Conservation (phyloP, 2,113 vertebrate genomes). For the Thinocorus orbignyianus region DNA sequence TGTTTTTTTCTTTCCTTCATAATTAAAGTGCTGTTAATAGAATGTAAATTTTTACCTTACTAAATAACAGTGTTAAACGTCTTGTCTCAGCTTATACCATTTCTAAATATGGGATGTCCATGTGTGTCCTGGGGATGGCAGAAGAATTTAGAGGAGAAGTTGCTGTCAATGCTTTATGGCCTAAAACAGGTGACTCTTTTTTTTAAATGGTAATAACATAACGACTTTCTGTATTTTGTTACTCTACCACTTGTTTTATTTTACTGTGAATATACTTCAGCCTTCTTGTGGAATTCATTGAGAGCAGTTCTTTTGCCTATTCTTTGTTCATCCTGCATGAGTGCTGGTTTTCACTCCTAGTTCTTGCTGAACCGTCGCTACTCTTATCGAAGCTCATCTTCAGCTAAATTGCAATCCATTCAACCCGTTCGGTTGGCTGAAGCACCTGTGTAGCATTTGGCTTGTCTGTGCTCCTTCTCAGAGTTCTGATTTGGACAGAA, state of each 20-base stretch:
- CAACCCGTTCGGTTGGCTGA: background rate
- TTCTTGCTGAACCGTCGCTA: background rate
- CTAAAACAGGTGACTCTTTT: conserved; percentile 85
- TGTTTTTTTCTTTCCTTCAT: background rate
- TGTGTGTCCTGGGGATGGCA: conserved; percentile 98
- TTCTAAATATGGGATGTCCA: conserved; percentile 98
- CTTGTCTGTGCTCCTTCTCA: background rate
- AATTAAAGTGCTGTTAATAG: background rate
- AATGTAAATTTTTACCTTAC: background rate
- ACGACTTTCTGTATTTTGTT: background rate
- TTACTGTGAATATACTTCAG: background rate
- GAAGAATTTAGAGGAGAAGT: conserved; percentile 96
- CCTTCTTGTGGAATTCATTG: background rate
- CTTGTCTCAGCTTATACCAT: conserved; percentile 90
- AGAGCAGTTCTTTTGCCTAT: background rate
- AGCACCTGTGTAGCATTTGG: background rate
- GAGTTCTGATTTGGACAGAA: background rate
- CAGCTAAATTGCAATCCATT: background rate
- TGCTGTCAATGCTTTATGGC: conserved; percentile 96
- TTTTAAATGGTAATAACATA: background rate
- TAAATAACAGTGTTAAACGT: background rate
- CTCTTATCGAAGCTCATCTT: background rate
- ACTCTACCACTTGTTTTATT: background rate
- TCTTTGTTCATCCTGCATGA: background rate
- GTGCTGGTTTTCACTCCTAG: background rate